phyloP scores from a whole-genome alignment of 2,888 invertebrate species.

The Callyntrura guangdongensis region DNA sequence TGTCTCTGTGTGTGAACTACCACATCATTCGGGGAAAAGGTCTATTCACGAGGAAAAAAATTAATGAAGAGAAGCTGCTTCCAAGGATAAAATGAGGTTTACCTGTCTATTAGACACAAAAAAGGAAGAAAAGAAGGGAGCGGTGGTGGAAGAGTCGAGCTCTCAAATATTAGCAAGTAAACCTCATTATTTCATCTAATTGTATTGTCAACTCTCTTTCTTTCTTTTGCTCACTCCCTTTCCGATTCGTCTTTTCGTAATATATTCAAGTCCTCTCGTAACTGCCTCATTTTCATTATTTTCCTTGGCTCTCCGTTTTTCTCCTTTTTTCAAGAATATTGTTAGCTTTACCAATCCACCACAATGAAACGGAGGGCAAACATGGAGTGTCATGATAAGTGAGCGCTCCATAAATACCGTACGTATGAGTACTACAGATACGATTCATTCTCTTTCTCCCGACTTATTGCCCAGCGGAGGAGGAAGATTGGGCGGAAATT shows the following conservation, averaged over 20 bases:
- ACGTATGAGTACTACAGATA: constrained; percentile 14
- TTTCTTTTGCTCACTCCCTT: neutral
- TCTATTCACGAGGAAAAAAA: neutral
- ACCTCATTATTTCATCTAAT: constrained; percentile 67
- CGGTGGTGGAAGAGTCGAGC: neutral
- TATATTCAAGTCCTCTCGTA: constrained; percentile 35
- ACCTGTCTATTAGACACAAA: constrained; percentile 54
- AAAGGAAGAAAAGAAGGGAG: constrained; percentile 15
- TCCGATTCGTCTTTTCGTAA: constrained; percentile 39
- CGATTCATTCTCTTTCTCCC: constrained; percentile 2
- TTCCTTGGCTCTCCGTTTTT: neutral
- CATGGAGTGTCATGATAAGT: constrained; percentile 35
- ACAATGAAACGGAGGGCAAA: constrained; percentile 51
- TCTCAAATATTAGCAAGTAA: constrained; percentile 43
- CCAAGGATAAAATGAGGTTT: constrained; percentile 45
- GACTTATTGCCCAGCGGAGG: neutral
- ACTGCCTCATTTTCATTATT: neutral
- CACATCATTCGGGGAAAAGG: too few relatives aligned
- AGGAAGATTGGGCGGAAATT: neutral
- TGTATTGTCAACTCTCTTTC: constrained; percentile 59
- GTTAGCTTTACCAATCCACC: constrained; percentile 52
- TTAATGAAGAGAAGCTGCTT: constrained; percentile 16
- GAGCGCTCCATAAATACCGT: constrained; percentile 40
- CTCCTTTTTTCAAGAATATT: neutral
- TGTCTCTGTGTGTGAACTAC: neutral